Evolutionary conservation across 2,113 vertebrate species (phyloP).

Genomic region (Cercocebus atys): DNA sequence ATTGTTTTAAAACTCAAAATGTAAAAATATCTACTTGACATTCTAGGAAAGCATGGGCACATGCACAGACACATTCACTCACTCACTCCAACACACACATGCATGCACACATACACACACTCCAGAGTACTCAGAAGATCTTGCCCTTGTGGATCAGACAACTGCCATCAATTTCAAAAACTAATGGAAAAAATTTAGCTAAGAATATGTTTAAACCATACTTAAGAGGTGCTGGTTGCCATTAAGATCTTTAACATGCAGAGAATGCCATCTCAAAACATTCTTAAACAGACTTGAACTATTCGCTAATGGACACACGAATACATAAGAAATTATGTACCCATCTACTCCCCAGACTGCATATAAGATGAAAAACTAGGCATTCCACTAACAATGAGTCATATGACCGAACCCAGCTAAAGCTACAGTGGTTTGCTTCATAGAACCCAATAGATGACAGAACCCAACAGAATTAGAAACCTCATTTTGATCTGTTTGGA

Average conservation of each 20-base stretch:
- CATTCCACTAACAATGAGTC: not conserved
- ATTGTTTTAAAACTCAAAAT: conserved; percentile 58
- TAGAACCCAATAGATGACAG: not conserved
- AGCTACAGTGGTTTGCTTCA: not conserved
- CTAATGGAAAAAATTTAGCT: not conserved
- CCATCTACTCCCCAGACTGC: conserved; percentile 33
- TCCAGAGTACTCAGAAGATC: not conserved
- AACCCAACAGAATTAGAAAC: conserved; percentile 36
- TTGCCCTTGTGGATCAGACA: conserved; percentile 23
- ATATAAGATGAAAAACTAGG: not conserved
- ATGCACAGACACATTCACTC: not conserved
- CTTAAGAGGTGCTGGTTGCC: conserved; percentile 53
- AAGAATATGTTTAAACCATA: conserved; percentile 50
- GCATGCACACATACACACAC: not conserved
- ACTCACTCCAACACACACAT: not conserved
- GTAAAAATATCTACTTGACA: conserved; percentile 60
- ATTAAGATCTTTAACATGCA: conserved; percentile 52
- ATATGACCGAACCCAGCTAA: not conserved
- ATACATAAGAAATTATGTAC: not conserved
- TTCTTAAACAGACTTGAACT: conserved; percentile 56
- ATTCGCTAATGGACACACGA: conserved; percentile 5
- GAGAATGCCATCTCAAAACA: conserved; percentile 13
- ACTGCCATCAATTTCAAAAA: conserved; percentile 73
- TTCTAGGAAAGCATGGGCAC: conserved; percentile 43
- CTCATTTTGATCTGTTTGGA: conserved; percentile 17